Base-by-base conservation (phyloP, 2,888 invertebrate genomes). In the Melinaea menophilus region DNA sequence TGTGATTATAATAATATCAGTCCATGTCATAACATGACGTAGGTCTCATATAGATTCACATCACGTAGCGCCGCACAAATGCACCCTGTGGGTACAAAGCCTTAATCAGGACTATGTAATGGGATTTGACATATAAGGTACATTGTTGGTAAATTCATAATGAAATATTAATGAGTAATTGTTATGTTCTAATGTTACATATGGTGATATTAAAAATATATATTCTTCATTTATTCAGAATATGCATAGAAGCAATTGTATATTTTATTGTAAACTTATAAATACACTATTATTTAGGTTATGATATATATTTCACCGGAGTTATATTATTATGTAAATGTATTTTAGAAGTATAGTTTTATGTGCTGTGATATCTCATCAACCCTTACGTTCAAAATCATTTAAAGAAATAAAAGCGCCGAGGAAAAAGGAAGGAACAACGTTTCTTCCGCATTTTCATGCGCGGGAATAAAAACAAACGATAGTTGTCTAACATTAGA, bases 391-490 rank as follows among this genome's bases (percentile, higher is more conserved):
- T 22, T 22, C 22, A 22, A 22, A 22, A 22, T 22, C 22, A 22
- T 22, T 22, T 1, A 22, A 22, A 22, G 22, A 22, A 22, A 22
- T 22, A 22, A 22, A 51, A 51, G 59, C 56, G 37, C 59, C 9
- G 41, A 56, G 59, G 59, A 56, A 63, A 56, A 47, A 63, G 63
- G 63, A 56, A 63, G 59, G n/a, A 56, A 47, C 51, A 31, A 51
- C 31, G 51, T 48, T n/a, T 37, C 60, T 55, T 64, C 64, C 64
- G 56, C 4, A 46, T 37, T 55, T 57, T 58, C 46, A 58, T 63
- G 51, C 5, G 31, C 51, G 51, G 31, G 51, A 51, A 51, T 51
- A 31, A 51, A 51, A 51, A 31, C 9, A 51, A 51, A 51, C 51
- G 22, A 51, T 31, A 51, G 51, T 51, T 51, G 22, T 22, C 22